Base-by-base conservation (phyloP, 2,797 vertebrate genomes). In the Hemitrygon akajei region DNA sequence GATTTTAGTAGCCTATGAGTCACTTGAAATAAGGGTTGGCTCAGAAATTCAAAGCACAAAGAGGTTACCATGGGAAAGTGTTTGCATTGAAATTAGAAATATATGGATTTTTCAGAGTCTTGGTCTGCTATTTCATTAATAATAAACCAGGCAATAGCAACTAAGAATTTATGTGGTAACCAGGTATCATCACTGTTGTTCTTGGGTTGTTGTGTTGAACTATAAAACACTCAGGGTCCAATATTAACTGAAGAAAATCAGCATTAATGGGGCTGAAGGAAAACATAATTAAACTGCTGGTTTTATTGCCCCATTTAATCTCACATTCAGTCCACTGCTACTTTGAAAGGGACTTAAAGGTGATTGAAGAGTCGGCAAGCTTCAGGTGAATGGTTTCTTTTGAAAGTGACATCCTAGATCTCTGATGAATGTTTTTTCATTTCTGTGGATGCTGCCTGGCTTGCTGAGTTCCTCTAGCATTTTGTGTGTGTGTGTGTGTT, bases 51-150 rank as follows among this genome's bases (percentile, higher is more conserved):
- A 73, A 75, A 37, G 37, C 25, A 91, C 16, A 18, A 73, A 73
- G 69, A 73, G 89, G 22, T 91, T 91, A 73, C 37, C 89, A 91
- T 73, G 89, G 69, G 87, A 40, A 92, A 47, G 63, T 20, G 37
- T 91, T 40, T 92, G 20, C 11, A 27, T 75, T 71, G 37, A 30
- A 37, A 56, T 92, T 92, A 75, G 69, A 92, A 71, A 37, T 75
- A 10, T 37, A 47, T 40, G 69, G 91, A 12, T 37, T 56, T 92
- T 92, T 92, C 16, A 40, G 66, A 71, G 66, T 4, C 66, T 22
- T 91, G 63, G 7, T 37, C 69, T 47, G 34, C 9, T 47, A 25
- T 56, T 73, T 69, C 25, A 37, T 92, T 37, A 92, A 92, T 92
- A 56, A 75, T 92, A 73, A 40, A 75, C 30, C 66, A 47, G 66